Evolutionary conservation across 2,113 vertebrate genomes (phyloP).

Genomic region (Amphiprion percula): DNA sequence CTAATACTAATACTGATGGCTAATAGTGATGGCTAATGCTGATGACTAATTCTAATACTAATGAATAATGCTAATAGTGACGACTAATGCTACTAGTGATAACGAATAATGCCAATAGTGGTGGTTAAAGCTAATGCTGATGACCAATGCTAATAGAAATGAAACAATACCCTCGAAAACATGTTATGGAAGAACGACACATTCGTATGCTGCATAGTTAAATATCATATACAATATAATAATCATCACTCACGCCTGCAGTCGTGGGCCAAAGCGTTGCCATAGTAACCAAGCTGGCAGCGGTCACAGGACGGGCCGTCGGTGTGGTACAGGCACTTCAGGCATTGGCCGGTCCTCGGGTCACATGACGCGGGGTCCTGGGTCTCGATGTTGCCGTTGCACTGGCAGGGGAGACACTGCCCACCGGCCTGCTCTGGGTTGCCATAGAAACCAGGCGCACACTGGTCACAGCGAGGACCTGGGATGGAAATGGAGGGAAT

Average conservation of each 20-base stretch:
- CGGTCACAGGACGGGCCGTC: constrained; percentile 81
- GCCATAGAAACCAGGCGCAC: constrained; percentile 88
- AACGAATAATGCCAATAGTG: too few species aligned
- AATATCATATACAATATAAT: neutral
- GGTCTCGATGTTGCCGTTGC: constrained; percentile 88
- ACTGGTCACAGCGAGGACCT: constrained; percentile 89
- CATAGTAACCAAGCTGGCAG: constrained; percentile 87
- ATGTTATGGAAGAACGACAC: too few species aligned
- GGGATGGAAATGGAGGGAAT: neutral
- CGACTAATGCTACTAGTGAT: too few species aligned
- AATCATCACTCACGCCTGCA: constrained; percentile 85
- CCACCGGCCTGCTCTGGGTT: constrained; percentile 78
- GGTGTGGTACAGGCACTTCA: constrained; percentile 88
- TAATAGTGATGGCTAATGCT: too few species aligned
- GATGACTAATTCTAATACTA: too few species aligned
- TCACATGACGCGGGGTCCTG: constrained; percentile 88
- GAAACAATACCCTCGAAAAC: too few species aligned
- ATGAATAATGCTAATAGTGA: too few species aligned
- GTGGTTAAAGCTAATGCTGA: too few species aligned
- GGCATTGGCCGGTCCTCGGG: constrained; percentile 84
- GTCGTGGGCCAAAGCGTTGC: constrained; percentile 86
- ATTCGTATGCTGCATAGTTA: too few species aligned
- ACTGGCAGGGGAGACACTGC: constrained; percentile 86
- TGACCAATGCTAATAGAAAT: too few species aligned
- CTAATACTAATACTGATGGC: too few species aligned